A percentile compares a stretch with the other conserved stretches of the same genome.
Evolutionary conservation across 64 coral and sea anemone genomes (phyloP).

Genomic region (Stylophora pistillata): DNA sequence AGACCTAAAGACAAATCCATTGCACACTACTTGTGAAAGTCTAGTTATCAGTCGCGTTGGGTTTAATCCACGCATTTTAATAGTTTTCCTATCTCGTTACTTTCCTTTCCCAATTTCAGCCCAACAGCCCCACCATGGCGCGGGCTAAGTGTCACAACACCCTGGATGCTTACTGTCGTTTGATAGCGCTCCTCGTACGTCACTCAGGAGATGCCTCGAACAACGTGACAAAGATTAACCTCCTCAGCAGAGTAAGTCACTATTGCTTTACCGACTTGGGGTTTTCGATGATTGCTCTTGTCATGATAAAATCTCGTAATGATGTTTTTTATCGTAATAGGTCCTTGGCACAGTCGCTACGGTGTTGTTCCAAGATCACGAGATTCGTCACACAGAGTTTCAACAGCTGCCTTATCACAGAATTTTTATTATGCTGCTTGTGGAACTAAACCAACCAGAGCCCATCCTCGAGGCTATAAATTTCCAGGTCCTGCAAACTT

Average conservation of each 20-base stretch:
- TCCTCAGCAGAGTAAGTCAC: slow-evolving; percentile 85
- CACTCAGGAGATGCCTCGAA: slow-evolving; percentile 95
- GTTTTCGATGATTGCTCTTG: too few species aligned
- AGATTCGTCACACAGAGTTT: slow-evolving; percentile 92
- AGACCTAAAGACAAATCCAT: neutral
- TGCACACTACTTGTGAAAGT: too few species aligned
- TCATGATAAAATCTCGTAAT: too few species aligned
- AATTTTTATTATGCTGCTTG: slow-evolving; percentile 91
- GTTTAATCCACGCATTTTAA: too few species aligned
- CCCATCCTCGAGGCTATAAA: slow-evolving; percentile 94
- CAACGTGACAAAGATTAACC: slow-evolving; percentile 96
- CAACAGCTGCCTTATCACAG: slow-evolving; percentile 95
- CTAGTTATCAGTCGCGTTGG: too few species aligned
- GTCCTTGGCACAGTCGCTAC: slow-evolving; percentile 94
- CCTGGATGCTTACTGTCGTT: slow-evolving; percentile 87
- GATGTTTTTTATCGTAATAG: slow-evolving; percentile 29
- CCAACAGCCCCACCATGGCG: slow-evolving; percentile 73
- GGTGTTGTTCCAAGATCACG: slow-evolving; percentile 97
- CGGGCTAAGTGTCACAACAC: slow-evolving; percentile 94
- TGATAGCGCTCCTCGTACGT: slow-evolving; percentile 90
- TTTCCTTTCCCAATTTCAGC: slow-evolving; percentile 43
- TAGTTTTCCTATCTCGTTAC: neutral
- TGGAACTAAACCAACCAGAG: slow-evolving; percentile 99
- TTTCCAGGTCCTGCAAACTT: slow-evolving; percentile 89
- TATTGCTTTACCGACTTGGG: too few species aligned